A percentile compares a stretch with the other conserved stretches of the same genome.
These are phyloP conservation scores for Galaxias olidus DNA, from an alignment of 2,797 vertebrate species.

Conservation along the genomic window DNA sequence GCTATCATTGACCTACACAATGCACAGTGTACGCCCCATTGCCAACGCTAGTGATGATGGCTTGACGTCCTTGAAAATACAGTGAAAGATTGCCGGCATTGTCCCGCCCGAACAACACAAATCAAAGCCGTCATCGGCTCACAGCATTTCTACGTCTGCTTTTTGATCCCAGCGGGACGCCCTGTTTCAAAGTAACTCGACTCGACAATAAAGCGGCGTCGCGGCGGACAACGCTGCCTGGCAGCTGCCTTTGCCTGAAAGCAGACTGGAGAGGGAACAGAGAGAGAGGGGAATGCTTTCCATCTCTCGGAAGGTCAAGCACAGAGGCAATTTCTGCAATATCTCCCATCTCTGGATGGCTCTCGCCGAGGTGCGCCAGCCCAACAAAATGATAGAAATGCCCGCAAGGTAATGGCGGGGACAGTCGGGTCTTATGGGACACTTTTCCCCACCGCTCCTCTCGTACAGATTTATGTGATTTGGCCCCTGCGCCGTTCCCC, in stretches of 20 bases:
- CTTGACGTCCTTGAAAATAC: no score
- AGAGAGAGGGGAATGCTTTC: conserved; percentile 54
- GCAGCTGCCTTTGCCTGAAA: conserved; percentile 45
- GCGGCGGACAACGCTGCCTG: conserved; percentile 42
- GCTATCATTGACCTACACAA: no score
- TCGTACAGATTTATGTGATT: conserved; percentile 47
- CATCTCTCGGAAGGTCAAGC: conserved; percentile 61
- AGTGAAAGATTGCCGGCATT: no score
- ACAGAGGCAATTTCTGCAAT: conserved; percentile 50
- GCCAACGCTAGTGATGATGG: background rate
- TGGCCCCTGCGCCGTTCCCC: conserved; percentile 17
- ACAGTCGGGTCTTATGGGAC: conserved; percentile 41
- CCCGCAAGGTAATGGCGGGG: conserved; percentile 41
- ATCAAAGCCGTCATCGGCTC: no score
- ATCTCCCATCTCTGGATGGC: conserved; percentile 49
- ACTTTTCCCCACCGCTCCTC: conserved; percentile 35
- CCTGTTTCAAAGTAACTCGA: conserved; percentile 43
- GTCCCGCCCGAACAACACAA: conserved; percentile 10
- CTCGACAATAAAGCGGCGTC: conserved; percentile 38
- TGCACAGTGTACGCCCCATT: background rate
- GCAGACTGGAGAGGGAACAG: conserved; percentile 24
- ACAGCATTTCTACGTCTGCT: background rate
- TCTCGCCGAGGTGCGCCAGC: conserved; percentile 49
- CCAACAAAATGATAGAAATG: conserved; percentile 53
- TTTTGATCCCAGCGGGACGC: conserved; percentile 37